A percentile compares a stretch with the other conserved stretches of the same genome.
phyloP scores from a whole-genome alignment of 2,113 vertebrate genomes.

The Aramus guarauna region DNA sequence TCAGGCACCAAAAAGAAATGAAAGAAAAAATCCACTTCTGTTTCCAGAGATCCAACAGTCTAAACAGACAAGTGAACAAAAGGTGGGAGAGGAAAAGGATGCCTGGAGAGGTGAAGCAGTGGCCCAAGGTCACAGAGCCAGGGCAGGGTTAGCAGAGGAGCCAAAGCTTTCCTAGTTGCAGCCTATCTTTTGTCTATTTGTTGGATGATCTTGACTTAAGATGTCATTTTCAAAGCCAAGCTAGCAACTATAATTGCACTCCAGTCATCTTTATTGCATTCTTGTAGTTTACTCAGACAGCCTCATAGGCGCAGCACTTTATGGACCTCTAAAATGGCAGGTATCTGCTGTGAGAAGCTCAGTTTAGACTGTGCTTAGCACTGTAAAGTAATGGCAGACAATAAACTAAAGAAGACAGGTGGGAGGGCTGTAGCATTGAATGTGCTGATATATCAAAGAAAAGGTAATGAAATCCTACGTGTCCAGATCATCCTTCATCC shows the following conservation, averaged over 20 bases:
- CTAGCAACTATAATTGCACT: neutral
- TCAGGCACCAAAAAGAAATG: neutral
- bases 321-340: neutral
- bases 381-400: neutral
- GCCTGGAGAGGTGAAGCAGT: neutral
- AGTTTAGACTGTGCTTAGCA: neutral
- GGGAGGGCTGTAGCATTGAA: constrained; percentile 25
- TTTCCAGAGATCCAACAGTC: neutral
- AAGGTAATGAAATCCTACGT: neutral
- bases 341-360: neutral
- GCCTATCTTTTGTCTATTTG: neutral
- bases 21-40: neutral
- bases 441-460: constrained; percentile 34
- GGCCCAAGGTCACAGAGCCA: neutral
- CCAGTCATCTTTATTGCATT: neutral
- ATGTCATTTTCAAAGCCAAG: neutral
- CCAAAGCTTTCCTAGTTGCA: neutral
- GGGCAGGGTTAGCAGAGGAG: neutral
- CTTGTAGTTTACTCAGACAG: neutral
- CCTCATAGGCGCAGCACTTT: neutral
- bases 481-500: constrained; percentile 1
- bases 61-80: neutral
- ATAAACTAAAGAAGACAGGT: constrained; percentile 20
- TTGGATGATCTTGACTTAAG: neutral
- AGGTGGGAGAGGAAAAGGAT: neutral